Conservation (phyloP, 2,888 invertebrate genomes). For the Drosophila borealis region DNA sequence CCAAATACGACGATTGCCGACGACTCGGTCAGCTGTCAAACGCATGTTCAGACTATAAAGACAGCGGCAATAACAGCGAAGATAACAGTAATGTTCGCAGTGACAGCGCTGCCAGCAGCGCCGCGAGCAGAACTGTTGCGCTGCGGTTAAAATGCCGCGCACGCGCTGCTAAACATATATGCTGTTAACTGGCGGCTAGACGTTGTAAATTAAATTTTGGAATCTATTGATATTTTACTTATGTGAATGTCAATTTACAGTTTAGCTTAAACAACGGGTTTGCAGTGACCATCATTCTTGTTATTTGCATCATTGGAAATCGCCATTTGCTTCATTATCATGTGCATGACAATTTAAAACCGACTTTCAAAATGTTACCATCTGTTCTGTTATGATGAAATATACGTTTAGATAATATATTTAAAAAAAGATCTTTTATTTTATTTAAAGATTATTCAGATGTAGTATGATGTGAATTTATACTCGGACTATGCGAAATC, state of each 20-base stretch:
- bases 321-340: constrained; percentile 18
- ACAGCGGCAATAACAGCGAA: constrained; percentile 12
- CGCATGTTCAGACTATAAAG: constrained; percentile 40
- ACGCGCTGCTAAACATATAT: constrained; percentile 8
- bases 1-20: constrained; percentile 29
- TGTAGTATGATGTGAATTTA: no score
- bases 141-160: constrained; percentile 15
- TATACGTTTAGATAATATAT: no score
- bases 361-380: constrained; percentile 7
- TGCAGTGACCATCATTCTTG: constrained; percentile 9
- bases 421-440: no score
- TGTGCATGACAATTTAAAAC: constrained; percentile 10
- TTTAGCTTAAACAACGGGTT: neutral
- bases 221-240: constrained; percentile 2
- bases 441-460: no score
- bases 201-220: constrained; percentile 12
- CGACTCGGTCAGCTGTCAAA: constrained; percentile 46
- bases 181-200: constrained; percentile 28
- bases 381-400: neutral
- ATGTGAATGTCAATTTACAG: constrained; percentile 8
- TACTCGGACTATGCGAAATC: no score
- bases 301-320: neutral
- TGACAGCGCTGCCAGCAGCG: neutral
- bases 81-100: constrained; percentile 12
- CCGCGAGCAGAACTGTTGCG: constrained; percentile 9